Conservation (phyloP, 2,888 invertebrate genomes). For the Eutolmus rufibarbis region DNA sequence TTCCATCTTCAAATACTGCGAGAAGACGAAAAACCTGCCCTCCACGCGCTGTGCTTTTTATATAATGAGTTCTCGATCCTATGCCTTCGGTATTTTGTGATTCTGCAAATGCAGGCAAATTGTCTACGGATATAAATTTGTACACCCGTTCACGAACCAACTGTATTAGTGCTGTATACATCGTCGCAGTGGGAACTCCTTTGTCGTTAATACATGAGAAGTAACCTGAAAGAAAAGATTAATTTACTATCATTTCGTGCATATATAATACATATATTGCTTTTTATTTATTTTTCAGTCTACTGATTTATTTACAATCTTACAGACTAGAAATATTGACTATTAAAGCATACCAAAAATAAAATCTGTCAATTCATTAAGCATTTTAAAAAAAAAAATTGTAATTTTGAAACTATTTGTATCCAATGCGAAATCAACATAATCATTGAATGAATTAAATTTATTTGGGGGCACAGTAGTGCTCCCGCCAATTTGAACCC, state of each 20-base stretch:
- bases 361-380: too few species aligned
- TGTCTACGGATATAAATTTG: constrained; percentile 63
- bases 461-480: too few species aligned
- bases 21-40: constrained; percentile 77
- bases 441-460: too few species aligned
- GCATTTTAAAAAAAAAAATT: too few species aligned
- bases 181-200: constrained; percentile 71
- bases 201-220: constrained; percentile 74
- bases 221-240: constrained; percentile 66
- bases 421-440: too few species aligned
- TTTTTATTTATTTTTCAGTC: too few species aligned
- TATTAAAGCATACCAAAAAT: too few species aligned
- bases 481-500: too few species aligned
- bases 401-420: too few species aligned
- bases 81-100: constrained; percentile 55
- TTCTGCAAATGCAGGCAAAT: constrained; percentile 61
- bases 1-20: constrained; percentile 78
- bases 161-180: constrained; percentile 71
- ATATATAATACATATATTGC: too few species aligned
- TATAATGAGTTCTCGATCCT: constrained; percentile 64
- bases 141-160: constrained; percentile 72
- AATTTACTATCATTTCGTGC: background rate
- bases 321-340: too few species aligned
- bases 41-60: constrained; percentile 74
- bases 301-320: too few species aligned